Conservation (phyloP, 2,113 vertebrate species). For the Tonatia bakeri region DNA sequence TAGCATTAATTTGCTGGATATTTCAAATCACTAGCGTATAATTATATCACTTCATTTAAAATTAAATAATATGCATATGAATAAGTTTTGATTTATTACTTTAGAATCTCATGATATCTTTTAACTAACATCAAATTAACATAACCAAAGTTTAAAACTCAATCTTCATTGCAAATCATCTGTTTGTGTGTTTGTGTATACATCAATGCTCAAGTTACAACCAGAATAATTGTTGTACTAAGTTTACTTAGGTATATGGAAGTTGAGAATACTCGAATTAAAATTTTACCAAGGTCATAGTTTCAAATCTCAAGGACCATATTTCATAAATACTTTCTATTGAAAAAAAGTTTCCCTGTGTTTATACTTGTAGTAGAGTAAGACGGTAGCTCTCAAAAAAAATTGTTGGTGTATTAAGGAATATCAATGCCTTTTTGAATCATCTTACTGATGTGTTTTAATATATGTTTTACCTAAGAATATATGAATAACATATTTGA, state of each 20-base stretch:
- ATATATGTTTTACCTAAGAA: neutral
- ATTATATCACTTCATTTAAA: conserved; percentile 22
- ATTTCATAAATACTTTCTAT: neutral
- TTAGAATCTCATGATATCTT: neutral
- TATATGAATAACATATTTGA: neutral
- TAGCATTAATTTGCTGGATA: conserved; percentile 11
- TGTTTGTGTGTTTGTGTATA: neutral
- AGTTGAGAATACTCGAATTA: neutral
- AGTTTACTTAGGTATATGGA: neutral
- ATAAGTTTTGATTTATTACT: conserved; percentile 13
- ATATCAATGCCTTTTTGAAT: neutral
- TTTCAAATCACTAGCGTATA: neutral
- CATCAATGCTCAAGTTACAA: neutral
- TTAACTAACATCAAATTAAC: neutral
- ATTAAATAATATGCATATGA: neutral
- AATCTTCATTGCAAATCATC: neutral
- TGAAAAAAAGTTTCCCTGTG: neutral
- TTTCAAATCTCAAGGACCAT: neutral
- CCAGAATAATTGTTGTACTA: neutral
- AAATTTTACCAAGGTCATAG: neutral
- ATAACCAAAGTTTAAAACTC: neutral
- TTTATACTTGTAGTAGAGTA: neutral
- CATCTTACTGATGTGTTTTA: neutral
- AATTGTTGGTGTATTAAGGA: neutral
- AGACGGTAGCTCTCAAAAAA: neutral